Percentiles rank a stretch among this genome's conserved stretches.
These are phyloP conservation scores for Percopsis transmontana DNA, from an alignment of 2,113 vertebrate species.

Conservation along the genomic window DNA sequence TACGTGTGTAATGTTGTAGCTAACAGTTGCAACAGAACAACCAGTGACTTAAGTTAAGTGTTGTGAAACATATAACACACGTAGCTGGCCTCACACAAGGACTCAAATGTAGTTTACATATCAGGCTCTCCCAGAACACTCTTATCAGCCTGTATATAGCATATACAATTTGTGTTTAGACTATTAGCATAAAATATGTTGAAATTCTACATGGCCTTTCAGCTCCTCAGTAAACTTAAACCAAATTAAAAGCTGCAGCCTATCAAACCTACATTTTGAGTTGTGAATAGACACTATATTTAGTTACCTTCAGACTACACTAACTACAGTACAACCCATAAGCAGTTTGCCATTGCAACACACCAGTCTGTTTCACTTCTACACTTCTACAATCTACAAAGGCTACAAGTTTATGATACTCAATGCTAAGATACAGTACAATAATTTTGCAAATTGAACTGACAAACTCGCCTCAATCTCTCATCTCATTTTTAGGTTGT, in stretches of 20 bases:
- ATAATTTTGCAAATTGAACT: conserved; percentile 4
- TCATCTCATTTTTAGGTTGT: conserved; percentile 2
- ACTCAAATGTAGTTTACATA: not conserved
- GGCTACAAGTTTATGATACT: not conserved
- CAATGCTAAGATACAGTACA: not conserved
- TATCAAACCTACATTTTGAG: too few relatives aligned
- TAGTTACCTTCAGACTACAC: not conserved
- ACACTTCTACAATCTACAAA: not conserved
- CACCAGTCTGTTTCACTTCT: not conserved
- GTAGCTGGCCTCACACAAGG: too few relatives aligned
- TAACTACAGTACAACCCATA: not conserved
- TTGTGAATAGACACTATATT: not conserved
- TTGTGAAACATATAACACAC: too few relatives aligned
- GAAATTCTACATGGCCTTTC: not conserved
- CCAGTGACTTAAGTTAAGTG: too few relatives aligned
- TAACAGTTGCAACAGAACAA: too few relatives aligned
- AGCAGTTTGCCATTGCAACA: too few relatives aligned
- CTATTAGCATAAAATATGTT: not conserved
- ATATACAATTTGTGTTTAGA: not conserved
- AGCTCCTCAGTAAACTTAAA: not conserved
- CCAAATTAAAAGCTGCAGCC: not conserved
- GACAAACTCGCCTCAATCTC: conserved; percentile 24
- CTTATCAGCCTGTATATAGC: not conserved
- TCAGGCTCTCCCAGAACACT: not conserved
- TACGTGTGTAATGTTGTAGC: too few relatives aligned